phyloP scores from a whole-genome alignment of 2,888 invertebrate species.

The Drosophila ezoana region DNA sequence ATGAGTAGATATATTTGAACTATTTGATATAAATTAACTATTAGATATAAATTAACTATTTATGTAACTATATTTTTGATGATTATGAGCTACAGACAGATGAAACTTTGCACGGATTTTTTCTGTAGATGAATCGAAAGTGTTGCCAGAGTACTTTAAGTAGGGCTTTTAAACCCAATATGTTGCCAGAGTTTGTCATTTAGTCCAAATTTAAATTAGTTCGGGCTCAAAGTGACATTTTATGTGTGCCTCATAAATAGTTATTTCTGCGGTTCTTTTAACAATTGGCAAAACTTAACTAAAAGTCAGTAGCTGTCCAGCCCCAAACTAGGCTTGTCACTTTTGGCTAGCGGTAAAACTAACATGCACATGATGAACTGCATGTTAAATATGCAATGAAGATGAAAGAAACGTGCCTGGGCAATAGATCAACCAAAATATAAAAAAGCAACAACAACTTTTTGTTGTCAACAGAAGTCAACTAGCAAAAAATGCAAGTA shows the following conservation, averaged over 20 bases:
- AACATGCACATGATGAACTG: background rate
- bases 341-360: background rate
- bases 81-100: too few species aligned
- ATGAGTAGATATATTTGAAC: background rate
- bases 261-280: too few species aligned
- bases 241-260: too few species aligned
- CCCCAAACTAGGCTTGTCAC: background rate
- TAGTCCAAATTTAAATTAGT: too few species aligned
- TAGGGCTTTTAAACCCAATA: background rate
- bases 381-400: constrained; percentile 16
- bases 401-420: background rate
- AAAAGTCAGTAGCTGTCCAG: too few species aligned
- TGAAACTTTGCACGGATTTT: too few species aligned
- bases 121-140: too few species aligned
- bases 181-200: background rate
- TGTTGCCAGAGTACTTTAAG: background rate
- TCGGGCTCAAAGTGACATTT: too few species aligned
- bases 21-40: too few species aligned
- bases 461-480: background rate
- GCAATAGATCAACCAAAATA: background rate
- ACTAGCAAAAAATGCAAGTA: constrained; percentile 22
- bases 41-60: too few species aligned
- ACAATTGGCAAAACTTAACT: too few species aligned
- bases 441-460: background rate
- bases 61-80: too few species aligned